phyloP scores from a whole-genome alignment of 2,888 invertebrate genomes.

The Heliconius sara region DNA sequence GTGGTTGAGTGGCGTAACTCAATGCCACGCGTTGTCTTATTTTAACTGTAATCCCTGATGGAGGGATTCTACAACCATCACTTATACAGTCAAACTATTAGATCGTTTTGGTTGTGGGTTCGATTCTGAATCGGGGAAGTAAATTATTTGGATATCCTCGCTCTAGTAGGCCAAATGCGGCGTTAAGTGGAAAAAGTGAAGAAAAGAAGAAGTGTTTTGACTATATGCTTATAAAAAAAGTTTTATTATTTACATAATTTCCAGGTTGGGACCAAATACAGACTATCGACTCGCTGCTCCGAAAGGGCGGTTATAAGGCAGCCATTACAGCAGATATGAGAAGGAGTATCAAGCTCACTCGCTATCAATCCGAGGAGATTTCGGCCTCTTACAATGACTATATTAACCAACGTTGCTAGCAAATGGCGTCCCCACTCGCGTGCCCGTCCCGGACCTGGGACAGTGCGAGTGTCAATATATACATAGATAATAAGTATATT shows the following conservation, averaged over 20 bases:
- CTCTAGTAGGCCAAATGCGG: not conserved
- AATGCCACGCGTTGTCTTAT: too few species aligned
- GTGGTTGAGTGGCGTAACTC: too few species aligned
- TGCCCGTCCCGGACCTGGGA: slow-evolving; percentile 47
- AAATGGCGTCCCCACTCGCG: slow-evolving; percentile 78
- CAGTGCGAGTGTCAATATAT: slow-evolving; percentile 62
- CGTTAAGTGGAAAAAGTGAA: not conserved
- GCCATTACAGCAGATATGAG: slow-evolving; percentile 94
- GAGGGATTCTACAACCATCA: too few species aligned
- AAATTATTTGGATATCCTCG: not conserved
- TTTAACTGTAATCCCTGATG: too few species aligned
- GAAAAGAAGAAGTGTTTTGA: too few species aligned
- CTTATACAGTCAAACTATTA: too few species aligned
- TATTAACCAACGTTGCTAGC: slow-evolving; percentile 90
- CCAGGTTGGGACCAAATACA: slow-evolving; percentile 99
- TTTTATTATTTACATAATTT: slow-evolving; percentile 50
- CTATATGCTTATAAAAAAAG: not conserved
- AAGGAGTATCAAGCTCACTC: slow-evolving; percentile 95
- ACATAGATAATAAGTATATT: slow-evolving; percentile 73
- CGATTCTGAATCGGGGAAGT: not conserved
- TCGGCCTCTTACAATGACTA: slow-evolving; percentile 95
- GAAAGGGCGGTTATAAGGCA: slow-evolving; percentile 98
- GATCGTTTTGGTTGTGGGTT: not conserved
- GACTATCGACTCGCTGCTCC: slow-evolving; percentile 98
- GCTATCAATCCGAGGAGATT: slow-evolving; percentile 98